Evolutionary conservation across 2,888 invertebrate genomes (phyloP), one percentile per base, ranked within the genome.

Genomic region (Dicranocentrus wangi): DNA sequence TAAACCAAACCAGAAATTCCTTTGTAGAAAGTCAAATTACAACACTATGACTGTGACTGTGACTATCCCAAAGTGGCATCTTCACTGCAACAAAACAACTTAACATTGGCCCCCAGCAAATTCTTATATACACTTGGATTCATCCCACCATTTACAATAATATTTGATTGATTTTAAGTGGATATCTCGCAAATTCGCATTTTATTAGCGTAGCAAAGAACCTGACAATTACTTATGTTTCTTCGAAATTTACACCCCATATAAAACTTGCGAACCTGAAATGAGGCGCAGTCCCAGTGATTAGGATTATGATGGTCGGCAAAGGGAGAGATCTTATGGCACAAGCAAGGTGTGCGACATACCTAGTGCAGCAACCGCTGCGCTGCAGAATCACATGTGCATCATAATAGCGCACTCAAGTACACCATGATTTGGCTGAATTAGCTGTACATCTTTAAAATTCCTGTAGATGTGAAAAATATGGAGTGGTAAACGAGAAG

Each of bases 1-100:
- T 5, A 39, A 39, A 39, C 13, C 5, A 39, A n/a, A n/a, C n/a
- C 32, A 32, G 27, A 27, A 25, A 60, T 60, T 60, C 60, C 28
- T 27, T 25, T 60, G 3, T 27, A 60, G 60, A 60, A 60, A 60
- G 60, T 60, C 51, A 51, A 13, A 13, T 39, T 55, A 23, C 55
- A 55, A 15, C 53, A 53, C 53, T 21, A 21, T 27, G 28, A 15
- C 8, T 55, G 8, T 15, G 5, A 27, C 28, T 2, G 28, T n/a
- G n/a, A n/a, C n/a, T n/a, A n/a, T n/a, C n/a, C n/a, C n/a, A n/a
- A n/a, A n/a, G n/a, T 60, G 2, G 19, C 21, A 55, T 23, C 3
- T 21, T 23, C 7, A 3, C 25, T 23, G 55, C 25, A 51, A 51
- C n/a, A 51, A n/a, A n/a, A n/a, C n/a, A 51, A 51, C n/a, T 17